Percentiles rank a stretch among this genome's conserved stretches.
phyloP scores from a whole-genome alignment of 2,888 invertebrate genomes.

The Metallyticus violacea region DNA sequence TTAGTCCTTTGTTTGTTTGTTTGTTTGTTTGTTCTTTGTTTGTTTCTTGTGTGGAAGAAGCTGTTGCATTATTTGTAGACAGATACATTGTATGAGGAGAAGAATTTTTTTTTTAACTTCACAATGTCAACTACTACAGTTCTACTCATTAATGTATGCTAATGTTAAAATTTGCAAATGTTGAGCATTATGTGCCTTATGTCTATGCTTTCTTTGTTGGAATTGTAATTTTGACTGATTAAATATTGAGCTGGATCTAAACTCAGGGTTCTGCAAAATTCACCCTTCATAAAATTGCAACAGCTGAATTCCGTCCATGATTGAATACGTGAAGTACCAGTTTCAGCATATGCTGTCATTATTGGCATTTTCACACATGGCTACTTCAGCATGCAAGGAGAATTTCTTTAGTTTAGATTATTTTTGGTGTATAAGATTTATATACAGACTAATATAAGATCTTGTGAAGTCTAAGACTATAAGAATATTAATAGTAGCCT shows the following conservation, averaged over 20 bases:
- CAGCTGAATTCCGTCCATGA: conserved; percentile 13
- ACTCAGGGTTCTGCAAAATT: conserved; percentile 13
- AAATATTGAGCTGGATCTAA: conserved; percentile 23
- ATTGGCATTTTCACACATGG: not conserved
- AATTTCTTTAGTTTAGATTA: not conserved
- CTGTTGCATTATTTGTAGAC: conserved; percentile 14
- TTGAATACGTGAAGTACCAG: not conserved
- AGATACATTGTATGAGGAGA: conserved; percentile 5
- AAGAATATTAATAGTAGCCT: not conserved
- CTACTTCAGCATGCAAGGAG: not conserved
- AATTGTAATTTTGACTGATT: conserved; percentile 28
- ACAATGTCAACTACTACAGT: conserved; percentile 12
- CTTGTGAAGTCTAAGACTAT: not conserved
- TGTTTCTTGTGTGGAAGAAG: conserved; percentile 11
- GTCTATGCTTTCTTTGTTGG: conserved; percentile 34
- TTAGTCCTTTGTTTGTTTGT: not conserved
- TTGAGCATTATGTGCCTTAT: conserved; percentile 42
- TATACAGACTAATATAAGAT: not conserved
- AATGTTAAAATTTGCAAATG: conserved; percentile 36
- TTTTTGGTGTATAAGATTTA: not conserved
- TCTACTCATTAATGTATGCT: conserved; percentile 32
- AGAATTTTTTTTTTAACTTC: not conserved
- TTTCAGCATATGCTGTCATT: not conserved
- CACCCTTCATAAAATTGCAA: conserved; percentile 17
- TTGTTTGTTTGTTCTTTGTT: not conserved